These are phyloP conservation scores for Archocentrus centrarchus DNA, from an alignment of 2,113 vertebrate genomes.

Conservation along the genomic window DNA sequence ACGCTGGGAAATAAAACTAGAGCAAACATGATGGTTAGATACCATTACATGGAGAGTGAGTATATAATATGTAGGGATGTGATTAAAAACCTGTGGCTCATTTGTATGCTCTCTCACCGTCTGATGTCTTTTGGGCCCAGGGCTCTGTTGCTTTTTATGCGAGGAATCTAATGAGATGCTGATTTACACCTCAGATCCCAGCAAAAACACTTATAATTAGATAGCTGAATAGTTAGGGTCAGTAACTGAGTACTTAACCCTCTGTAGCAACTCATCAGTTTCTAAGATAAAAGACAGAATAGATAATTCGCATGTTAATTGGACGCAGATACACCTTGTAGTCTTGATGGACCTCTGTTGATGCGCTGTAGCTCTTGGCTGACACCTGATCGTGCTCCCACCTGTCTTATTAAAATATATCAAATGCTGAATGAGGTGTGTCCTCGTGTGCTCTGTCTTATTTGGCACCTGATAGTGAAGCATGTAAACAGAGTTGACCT, in stretches of 20 bases:
- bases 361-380: not conserved
- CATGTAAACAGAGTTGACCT: slow-evolving; percentile 36
- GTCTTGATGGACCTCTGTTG: not conserved
- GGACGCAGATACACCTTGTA: not conserved
- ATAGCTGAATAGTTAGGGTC: not conserved
- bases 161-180: not conserved
- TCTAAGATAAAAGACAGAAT: not conserved
- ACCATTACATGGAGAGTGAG: not conserved
- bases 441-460: not conserved
- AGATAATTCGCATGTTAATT: slow-evolving; percentile 23
- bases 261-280: not conserved
- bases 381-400: not conserved
- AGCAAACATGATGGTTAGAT: not conserved
- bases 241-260: slow-evolving; percentile 8
- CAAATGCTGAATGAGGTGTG: not conserved
- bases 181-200: slow-evolving; percentile 2
- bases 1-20: not conserved
- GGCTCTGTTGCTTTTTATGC: not conserved
- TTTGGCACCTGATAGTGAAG: not conserved
- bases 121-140: not conserved
- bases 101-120: not conserved
- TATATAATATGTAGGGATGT: not conserved
- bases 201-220: not conserved
- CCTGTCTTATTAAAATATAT: not conserved
- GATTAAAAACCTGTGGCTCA: not conserved